Conservation (phyloP, 2,113 vertebrate species). For the Tachysurus vachellii region DNA sequence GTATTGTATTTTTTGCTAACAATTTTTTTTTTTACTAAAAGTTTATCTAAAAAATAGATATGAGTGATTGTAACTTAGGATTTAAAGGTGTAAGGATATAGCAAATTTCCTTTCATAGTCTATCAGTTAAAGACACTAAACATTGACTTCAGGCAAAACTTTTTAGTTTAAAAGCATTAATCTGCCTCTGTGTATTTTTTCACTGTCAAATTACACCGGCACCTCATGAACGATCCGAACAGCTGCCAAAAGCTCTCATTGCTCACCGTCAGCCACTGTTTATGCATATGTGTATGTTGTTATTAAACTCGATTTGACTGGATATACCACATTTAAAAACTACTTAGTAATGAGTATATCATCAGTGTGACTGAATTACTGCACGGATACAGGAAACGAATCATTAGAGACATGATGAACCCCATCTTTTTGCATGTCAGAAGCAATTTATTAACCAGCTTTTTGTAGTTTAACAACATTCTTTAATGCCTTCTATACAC, state of each 20-base stretch:
- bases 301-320: not conserved
- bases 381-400: not conserved
- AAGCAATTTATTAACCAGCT: not conserved
- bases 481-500: not conserved
- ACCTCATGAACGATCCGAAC: conserved; percentile 63
- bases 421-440: not conserved
- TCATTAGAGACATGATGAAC: not conserved
- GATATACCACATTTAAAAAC: not conserved
- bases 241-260: conserved; percentile 68
- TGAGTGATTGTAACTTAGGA: not conserved
- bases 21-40: too few species aligned
- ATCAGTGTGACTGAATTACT: not conserved
- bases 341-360: not conserved
- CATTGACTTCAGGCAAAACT: conserved; percentile 18
- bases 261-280: conserved; percentile 57
- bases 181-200: conserved; percentile 40
- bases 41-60: conserved; percentile 17
- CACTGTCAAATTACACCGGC: conserved; percentile 16
- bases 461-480: not conserved
- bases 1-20: not conserved
- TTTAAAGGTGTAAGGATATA: not conserved
- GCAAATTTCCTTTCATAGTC: not conserved
- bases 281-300: not conserved
- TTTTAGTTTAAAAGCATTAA: conserved; percentile 35
- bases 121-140: not conserved